These are phyloP conservation scores for Vulpes vulpes DNA, from an alignment of 2,113 vertebrate species.

Conservation along the genomic window DNA sequence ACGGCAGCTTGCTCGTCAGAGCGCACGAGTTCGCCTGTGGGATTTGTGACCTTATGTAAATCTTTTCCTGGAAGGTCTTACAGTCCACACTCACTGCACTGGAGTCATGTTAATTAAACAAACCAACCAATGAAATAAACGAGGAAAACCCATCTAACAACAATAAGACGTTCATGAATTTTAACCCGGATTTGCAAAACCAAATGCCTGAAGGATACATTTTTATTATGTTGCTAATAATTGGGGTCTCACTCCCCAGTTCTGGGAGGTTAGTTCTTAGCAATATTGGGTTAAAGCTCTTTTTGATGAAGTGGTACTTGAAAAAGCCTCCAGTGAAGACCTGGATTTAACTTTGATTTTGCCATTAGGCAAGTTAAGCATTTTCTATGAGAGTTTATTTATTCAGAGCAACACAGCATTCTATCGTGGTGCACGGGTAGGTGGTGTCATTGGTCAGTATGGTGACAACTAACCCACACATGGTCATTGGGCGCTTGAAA, in stretches of 20 bases:
- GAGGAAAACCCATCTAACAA: neutral
- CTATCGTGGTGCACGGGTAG: neutral
- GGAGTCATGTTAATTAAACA: neutral
- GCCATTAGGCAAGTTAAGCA: neutral
- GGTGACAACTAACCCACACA: neutral
- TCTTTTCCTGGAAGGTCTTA: neutral
- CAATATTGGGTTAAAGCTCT: neutral
- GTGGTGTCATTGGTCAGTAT: too few relatives aligned
- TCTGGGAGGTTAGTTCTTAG: neutral
- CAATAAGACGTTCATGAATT: neutral
- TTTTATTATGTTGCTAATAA: neutral
- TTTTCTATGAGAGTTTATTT: neutral
- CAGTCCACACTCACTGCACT: neutral
- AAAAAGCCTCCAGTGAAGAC: neutral
- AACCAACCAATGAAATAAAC: neutral
- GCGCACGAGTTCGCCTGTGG: neutral
- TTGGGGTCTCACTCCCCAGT: neutral
- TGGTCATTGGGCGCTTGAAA: neutral
- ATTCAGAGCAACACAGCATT: neutral
- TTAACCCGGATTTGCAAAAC: conserved; percentile 25
- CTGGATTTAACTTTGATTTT: neutral
- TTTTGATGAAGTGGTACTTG: neutral
- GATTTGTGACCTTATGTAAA: neutral
- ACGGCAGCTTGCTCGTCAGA: neutral
- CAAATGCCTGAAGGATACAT: neutral